Evolutionary conservation across 1,140 invertebrate genomes (phyloP), one percentile per base, ranked within the genome.

Genomic region (Penaeus chinensis): DNA sequence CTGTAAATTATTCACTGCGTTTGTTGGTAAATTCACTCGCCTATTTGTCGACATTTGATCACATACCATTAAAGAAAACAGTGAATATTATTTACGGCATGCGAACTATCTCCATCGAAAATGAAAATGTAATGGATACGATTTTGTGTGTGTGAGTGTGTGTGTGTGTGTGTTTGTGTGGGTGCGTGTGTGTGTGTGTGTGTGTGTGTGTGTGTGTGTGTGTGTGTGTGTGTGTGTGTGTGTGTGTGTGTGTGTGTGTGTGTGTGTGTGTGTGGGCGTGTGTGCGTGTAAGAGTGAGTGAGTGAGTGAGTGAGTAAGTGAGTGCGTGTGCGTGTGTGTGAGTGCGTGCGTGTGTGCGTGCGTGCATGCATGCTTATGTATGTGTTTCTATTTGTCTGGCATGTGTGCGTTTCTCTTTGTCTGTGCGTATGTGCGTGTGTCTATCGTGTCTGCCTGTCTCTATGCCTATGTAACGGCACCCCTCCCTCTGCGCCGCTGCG

Each of bases 91-190:
- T 42, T 42, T 42, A 42, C 37, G 37, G 37, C 7, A 42, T 42
- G 7, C 4, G 37, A 5, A 42, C 4, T 42, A 42, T 42, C 4
- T 42, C 37, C 37, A 42, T 42, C 37, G 7, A 42, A 42, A 71
- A 37, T 47, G 7, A 42, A 42, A 71, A 37, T 47, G 32, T 27
- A 10, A 24, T 80, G n/a, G 42, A 19, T 60, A 0, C 22, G 18
- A 20, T 65, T 61, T 61, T 82, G 63, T 37, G 65, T 82, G 81
- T 82, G 81, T 81, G 65, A 42, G 62, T 66, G 81, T 37, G 81
- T 63, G 19, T 32, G 63, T 27, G 61, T 11, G 63, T 27, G 62
- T 42, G 81, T 69, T 19, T 63, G 62, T 66, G 63, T 71, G 62
- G 37, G 32, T 63, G 20, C 3, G n/a, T 63, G n/a, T 24, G 16